Evolutionary conservation across 2,888 invertebrate species (phyloP), one percentile per base, ranked within the genome.

Genomic region (Cylloceria caligata): DNA sequence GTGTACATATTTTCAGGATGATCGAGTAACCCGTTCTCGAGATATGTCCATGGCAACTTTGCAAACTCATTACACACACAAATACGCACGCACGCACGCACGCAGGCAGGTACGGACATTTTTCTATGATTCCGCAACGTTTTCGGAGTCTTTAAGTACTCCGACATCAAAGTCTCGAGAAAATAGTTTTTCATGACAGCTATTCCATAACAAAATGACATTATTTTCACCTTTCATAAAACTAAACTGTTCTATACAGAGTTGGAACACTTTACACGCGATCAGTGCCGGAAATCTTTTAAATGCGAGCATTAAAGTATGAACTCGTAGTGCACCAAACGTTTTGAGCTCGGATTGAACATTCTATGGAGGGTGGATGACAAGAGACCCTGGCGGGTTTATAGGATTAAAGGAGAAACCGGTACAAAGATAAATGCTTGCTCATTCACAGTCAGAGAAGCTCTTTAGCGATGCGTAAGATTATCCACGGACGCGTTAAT

Each of bases 401-500:
- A 71, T 36, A 36, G 9, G 60, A 69, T 55, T 34, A 45, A 42
- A 27, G n/a, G 34, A 72, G 72, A 3, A 21, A 34, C 11, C 71
- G 47, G 9, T 52, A 45, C 45, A 42, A 64, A 57, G 24, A 45
- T 5, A 49, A 69, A 73, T 27, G 19, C 77, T 73, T 72, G 72
- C 57, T 73, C 42, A 60, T 78, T 74, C 65, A 78, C 74, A 71
- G 74, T 78, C 65, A 47, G 24, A 34, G 34, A 47, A 74, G 64
- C 74, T 67, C 67, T 57, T 73, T 27, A 82, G n/a, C 74, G 78
- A 73, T 73, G 77, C 81, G 77, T 69, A 69, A 55, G 42, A 81
- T 81, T 77, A 62, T 55, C 62, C 73, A 64, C 39, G 68, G 42
- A 55, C 27, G 81, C 73, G 73, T 81, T 68, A 62, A 77, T 77